Conservation (phyloP, 1,140 invertebrate species). For the Meteorus sp. region DNA sequence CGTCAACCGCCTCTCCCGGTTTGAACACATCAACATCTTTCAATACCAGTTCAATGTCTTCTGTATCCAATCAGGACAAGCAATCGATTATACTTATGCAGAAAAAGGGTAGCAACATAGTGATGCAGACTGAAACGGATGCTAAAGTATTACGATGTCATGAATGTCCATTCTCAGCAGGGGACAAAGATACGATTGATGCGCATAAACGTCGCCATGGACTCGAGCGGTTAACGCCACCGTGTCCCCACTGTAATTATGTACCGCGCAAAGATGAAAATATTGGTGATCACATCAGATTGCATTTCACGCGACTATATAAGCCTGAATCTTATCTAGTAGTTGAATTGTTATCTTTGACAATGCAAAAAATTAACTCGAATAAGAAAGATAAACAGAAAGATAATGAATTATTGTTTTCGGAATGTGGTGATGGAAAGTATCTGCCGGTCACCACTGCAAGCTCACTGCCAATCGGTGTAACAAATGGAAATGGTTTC, state of each 20-base stretch:
- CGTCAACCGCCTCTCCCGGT: background rate
- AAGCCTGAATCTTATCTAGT: conserved; percentile 66
- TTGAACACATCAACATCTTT: background rate
- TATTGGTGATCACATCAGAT: conserved; percentile 76
- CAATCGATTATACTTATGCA: conserved; percentile 51
- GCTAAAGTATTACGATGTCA: conserved; percentile 62
- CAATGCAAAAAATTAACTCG: conserved; percentile 49
- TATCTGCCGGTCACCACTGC: conserved; percentile 36
- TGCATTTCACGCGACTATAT: conserved; percentile 72
- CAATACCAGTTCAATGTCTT: conserved; percentile 12
- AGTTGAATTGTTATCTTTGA: conserved; percentile 60
- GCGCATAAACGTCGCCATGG: conserved; percentile 77
- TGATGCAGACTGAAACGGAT: conserved; percentile 48
- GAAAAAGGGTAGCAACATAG: conserved; percentile 58
- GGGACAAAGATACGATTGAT: conserved; percentile 71
- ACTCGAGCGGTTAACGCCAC: conserved; percentile 63
- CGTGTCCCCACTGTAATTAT: conserved; percentile 83
- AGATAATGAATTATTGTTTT: conserved; percentile 47
- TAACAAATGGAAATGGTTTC: conserved; percentile 44
- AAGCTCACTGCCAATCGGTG: conserved; percentile 30
- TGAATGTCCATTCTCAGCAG: conserved; percentile 77
- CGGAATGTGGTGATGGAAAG: conserved; percentile 53
- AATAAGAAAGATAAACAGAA: conserved; percentile 42
- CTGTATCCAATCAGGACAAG: conserved; percentile 48
- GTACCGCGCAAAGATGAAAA: conserved; percentile 77